Conservation (phyloP, 1,140 invertebrate genomes). For the Drosophila aff. region DNA sequence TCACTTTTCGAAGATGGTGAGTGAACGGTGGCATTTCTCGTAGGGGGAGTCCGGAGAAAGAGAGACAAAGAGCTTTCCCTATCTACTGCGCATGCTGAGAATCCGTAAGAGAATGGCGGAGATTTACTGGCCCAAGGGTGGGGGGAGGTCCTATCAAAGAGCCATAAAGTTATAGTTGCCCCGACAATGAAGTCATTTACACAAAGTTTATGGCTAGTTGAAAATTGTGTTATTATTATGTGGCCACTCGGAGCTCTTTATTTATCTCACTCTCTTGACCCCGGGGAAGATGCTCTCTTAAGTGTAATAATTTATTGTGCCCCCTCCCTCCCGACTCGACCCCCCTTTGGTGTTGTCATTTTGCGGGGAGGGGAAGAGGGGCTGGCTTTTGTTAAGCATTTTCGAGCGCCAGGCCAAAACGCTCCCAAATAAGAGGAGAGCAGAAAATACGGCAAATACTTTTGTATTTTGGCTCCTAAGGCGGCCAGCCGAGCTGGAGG, state of each 20-base stretch:
- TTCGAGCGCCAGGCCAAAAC: slow-evolving; percentile 49
- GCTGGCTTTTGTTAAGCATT: slow-evolving; percentile 48
- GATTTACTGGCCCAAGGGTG: not conserved
- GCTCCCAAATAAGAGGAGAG: slow-evolving; percentile 49
- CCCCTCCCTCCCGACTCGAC: not conserved
- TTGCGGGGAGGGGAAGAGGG: not conserved
- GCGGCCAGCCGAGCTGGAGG: slow-evolving; percentile 40
- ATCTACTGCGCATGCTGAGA: slow-evolving; percentile 45
- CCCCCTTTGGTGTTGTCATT: slow-evolving; percentile 26
- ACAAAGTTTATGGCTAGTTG: slow-evolving; percentile 46
- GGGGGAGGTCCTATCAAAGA: slow-evolving; percentile 27
- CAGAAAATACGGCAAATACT: slow-evolving; percentile 35
- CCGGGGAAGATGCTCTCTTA: slow-evolving; percentile 32
- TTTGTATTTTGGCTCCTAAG: slow-evolving; percentile 52
- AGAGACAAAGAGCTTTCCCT: slow-evolving; percentile 17
- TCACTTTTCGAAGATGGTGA: slow-evolving; percentile 25
- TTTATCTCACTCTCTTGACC: slow-evolving; percentile 36
- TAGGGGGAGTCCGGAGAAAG: slow-evolving; percentile 21
- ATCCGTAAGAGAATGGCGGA: slow-evolving; percentile 35
- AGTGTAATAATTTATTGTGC: slow-evolving; percentile 47
- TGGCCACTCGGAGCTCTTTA: slow-evolving; percentile 24
- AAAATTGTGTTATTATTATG: slow-evolving; percentile 51
- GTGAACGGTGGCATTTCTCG: slow-evolving; percentile 5
- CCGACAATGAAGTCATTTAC: slow-evolving; percentile 49
- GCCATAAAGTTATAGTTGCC: slow-evolving; percentile 50